Conservation (phyloP, 2,113 vertebrate species). For the Oceanodroma tethys region DNA sequence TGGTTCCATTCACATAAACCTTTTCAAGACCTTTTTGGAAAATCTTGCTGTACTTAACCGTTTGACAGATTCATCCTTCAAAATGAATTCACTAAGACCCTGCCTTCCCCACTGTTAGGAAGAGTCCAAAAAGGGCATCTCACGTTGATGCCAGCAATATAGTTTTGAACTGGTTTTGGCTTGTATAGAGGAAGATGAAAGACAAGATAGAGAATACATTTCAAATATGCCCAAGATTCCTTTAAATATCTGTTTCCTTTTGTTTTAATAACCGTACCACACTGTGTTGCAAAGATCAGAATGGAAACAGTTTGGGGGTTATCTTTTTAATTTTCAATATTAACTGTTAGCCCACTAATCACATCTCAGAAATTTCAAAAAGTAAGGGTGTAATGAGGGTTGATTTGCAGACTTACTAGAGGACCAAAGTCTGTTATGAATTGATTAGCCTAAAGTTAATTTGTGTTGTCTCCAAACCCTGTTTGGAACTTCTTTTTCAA, state of each 20-base stretch:
- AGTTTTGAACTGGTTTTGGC: background rate
- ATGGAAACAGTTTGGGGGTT: background rate
- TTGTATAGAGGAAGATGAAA: background rate
- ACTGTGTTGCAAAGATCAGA: background rate
- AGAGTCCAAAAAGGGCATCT: background rate
- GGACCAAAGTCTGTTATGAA: background rate
- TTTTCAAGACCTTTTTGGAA: constrained; percentile 1
- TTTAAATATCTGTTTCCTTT: background rate
- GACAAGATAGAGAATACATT: background rate
- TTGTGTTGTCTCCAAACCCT: background rate
- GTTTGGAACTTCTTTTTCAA: background rate
- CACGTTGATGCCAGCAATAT: background rate
- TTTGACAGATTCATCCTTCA: background rate
- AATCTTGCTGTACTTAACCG: background rate
- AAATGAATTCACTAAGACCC: background rate
- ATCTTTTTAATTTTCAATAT: background rate
- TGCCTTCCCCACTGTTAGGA: background rate
- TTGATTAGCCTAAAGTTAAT: background rate
- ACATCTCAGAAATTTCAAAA: background rate
- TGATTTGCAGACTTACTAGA: background rate
- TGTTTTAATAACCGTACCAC: background rate
- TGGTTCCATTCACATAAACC: background rate
- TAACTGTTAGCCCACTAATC: background rate
- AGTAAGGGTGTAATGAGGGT: background rate
- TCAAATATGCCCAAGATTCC: background rate